phyloP scores from a whole-genome alignment of 2,888 invertebrate species.

The Nymphalis polychloros region DNA sequence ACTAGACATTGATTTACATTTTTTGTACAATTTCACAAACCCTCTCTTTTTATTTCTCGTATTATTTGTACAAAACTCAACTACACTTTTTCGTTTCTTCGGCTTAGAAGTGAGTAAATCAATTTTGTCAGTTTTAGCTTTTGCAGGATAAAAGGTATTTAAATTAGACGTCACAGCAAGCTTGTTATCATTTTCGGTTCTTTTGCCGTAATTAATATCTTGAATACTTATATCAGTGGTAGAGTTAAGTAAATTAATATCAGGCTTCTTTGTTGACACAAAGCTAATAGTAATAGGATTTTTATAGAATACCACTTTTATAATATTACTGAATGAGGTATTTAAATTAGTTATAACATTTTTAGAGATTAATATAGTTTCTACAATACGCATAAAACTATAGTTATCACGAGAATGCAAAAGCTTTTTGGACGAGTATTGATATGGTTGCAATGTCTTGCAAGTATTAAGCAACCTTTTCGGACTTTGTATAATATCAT shows the following conservation, averaged over 20 bases:
- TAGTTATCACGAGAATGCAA: slow-evolving; percentile 1
- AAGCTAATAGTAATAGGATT: slow-evolving; percentile 7
- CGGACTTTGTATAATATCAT: background rate
- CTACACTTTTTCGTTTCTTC: slow-evolving; percentile 20
- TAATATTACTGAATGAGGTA: background rate
- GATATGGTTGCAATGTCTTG: background rate
- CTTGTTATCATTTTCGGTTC: slow-evolving; percentile 2
- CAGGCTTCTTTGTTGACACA: background rate
- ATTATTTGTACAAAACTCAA: slow-evolving; percentile 17
- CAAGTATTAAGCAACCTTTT: background rate
- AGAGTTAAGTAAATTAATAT: background rate
- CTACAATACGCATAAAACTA: slow-evolving; percentile 11
- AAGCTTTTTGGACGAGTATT: background rate
- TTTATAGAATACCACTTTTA: slow-evolving; percentile 3
- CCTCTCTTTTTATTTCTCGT: slow-evolving; percentile 41
- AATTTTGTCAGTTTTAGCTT: background rate
- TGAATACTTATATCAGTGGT: slow-evolving; percentile 12
- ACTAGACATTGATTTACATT: slow-evolving; percentile 61
- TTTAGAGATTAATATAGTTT: background rate
- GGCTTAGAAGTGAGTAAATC: slow-evolving; percentile 6
- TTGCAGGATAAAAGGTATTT: background rate
- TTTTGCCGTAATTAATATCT: slow-evolving; percentile 14
- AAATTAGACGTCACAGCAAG: background rate
- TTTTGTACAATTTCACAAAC: slow-evolving; percentile 57
- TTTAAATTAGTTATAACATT: slow-evolving; percentile 3